Conservation (phyloP, 2,113 vertebrate species). For the Lophura nycthemera region DNA sequence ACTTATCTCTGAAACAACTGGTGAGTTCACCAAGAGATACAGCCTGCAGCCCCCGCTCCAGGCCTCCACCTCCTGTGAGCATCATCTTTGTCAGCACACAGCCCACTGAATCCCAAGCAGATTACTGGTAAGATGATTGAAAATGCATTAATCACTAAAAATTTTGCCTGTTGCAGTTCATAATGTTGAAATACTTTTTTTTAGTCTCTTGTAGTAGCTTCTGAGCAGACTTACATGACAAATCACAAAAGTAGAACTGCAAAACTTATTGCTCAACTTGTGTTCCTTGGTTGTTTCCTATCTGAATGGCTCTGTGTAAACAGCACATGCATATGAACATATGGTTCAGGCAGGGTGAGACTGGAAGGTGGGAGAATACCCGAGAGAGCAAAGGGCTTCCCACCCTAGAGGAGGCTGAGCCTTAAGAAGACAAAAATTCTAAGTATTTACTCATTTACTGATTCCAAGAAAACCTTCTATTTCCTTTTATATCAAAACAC, state of each 20-base stretch:
- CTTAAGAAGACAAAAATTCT: background rate
- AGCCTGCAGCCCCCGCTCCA: background rate
- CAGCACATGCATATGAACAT: background rate
- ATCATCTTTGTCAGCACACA: background rate
- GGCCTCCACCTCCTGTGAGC: background rate
- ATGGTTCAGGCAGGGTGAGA: background rate
- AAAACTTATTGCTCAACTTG: background rate
- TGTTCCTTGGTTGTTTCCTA: background rate
- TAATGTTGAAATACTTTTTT: background rate
- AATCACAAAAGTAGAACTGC: background rate
- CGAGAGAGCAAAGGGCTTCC: background rate
- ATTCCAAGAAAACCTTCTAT: background rate
- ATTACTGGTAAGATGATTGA: background rate
- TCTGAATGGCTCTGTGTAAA: constrained; percentile 3
- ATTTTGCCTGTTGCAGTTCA: background rate
- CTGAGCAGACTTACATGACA: background rate
- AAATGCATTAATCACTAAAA: background rate
- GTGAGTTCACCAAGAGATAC: background rate
- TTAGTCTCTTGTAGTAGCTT: background rate
- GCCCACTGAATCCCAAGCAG: background rate
- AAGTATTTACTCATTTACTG: background rate
- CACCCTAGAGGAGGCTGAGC: background rate
- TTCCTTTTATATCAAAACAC: background rate
- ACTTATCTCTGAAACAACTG: constrained; percentile 7
- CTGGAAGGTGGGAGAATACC: background rate